Conservation (phyloP, 2,113 vertebrate genomes). For the Pandion haliaetus region DNA sequence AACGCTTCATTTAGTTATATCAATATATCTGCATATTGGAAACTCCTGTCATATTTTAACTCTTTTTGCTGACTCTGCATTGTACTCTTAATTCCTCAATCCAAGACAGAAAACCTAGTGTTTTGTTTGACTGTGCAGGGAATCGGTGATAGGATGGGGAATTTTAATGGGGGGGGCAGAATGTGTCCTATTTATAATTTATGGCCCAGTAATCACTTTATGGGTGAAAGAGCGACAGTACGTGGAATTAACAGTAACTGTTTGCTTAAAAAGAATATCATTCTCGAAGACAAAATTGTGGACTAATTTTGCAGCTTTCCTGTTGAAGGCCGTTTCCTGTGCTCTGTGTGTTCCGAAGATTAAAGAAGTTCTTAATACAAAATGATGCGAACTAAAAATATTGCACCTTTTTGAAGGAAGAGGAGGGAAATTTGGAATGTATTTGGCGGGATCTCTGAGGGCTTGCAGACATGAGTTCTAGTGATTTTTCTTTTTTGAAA, state of each 20-base stretch:
- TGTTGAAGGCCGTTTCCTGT: background rate
- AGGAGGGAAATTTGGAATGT: background rate
- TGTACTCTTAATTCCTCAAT: background rate
- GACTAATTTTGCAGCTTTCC: background rate
- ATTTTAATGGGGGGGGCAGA: background rate
- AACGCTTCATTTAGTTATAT: background rate
- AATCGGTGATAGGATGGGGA: background rate
- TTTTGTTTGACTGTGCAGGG: background rate
- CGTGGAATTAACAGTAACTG: background rate
- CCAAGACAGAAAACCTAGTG: background rate
- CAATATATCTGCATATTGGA: background rate
- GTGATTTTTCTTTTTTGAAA: background rate
- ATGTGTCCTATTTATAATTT: background rate
- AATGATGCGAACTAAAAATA: conserved; percentile 9
- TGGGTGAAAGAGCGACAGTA: background rate
- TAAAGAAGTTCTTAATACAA: conserved; percentile 12
- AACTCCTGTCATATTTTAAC: background rate
- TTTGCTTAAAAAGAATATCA: background rate
- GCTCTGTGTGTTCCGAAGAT: background rate
- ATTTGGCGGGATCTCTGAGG: background rate
- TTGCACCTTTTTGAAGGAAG: background rate
- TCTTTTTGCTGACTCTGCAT: background rate
- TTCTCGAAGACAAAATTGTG: background rate
- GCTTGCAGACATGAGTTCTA: background rate
- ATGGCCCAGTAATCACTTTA: background rate